Evolutionary conservation across 2,113 vertebrate species (phyloP).

Genomic region (Crotalus tigris): DNA sequence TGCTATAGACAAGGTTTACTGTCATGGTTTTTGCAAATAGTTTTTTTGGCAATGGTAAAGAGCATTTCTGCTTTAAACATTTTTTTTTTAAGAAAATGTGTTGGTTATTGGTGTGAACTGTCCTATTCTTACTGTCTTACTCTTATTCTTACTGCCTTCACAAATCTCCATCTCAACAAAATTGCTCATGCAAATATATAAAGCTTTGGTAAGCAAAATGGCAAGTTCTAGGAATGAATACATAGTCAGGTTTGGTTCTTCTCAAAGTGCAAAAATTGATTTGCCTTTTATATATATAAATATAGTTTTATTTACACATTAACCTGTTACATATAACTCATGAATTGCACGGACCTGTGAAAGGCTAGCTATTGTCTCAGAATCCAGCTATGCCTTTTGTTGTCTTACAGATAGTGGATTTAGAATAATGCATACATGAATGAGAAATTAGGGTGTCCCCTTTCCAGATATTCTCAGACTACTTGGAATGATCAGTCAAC

Average conservation of each 20-base stretch:
- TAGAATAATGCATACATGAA: neutral
- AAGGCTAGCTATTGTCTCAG: neutral
- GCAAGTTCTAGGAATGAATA: neutral
- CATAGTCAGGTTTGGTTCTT: neutral
- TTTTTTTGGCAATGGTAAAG: neutral
- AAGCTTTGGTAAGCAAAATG: neutral
- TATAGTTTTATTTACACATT: neutral
- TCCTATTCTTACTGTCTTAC: neutral
- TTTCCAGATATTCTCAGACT: neutral
- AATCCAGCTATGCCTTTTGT: neutral
- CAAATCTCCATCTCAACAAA: neutral
- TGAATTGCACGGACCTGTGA: neutral
- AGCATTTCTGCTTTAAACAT: neutral
- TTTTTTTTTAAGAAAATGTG: neutral
- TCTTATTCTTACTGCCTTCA: neutral
- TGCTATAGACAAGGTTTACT: neutral
- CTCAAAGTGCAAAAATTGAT: neutral
- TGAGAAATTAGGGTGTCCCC: neutral
- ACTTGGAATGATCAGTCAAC: neutral
- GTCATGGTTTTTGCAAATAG: neutral
- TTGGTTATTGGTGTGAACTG: neutral
- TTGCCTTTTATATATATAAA: neutral
- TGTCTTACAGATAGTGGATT: neutral
- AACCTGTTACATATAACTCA: neutral
- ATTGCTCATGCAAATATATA: neutral